Percentiles rank a stretch among this genome's conserved stretches.
Evolutionary conservation across 2,888 invertebrate genomes (phyloP).

Genomic region (Leucophenga maculata): DNA sequence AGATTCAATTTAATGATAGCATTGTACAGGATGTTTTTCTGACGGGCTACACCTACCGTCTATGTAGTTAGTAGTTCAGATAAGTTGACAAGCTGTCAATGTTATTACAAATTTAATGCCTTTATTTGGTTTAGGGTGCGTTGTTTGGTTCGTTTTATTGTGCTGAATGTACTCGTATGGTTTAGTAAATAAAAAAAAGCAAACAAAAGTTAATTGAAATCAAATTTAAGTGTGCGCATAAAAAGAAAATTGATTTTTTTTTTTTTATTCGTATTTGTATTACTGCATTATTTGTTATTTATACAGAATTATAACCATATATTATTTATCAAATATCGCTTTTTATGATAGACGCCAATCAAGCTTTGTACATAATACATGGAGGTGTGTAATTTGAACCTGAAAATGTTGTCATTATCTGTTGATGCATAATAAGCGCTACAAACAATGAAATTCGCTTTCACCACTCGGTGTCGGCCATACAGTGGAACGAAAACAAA

Average conservation of each 20-base stretch:
- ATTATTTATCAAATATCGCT: neutral
- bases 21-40: neutral
- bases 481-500: too few relatives aligned
- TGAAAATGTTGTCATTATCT: constrained; percentile 10
- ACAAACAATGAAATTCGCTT: constrained; percentile 8
- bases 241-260: constrained; percentile 43
- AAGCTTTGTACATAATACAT: neutral
- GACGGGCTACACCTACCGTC: neutral
- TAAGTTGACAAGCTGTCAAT: constrained; percentile 18
- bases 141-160: too few relatives aligned
- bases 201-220: constrained; percentile 25
- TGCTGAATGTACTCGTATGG: constrained; percentile 24
- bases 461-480: too few relatives aligned
- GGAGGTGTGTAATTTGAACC: neutral
- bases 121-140: constrained; percentile 29
- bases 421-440: constrained; percentile 14
- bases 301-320: neutral
- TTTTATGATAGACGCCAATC: neutral
- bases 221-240: constrained; percentile 43
- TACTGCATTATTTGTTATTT: neutral
- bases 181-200: neutral
- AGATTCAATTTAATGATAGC: constrained; percentile 29
- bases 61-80: neutral
- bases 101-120: constrained; percentile 40
- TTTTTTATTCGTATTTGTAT: constrained; percentile 1